Evolutionary conservation across 1,140 invertebrate genomes (phyloP), one percentile per base, ranked within the genome.

Genomic region (Pristionchus pacificus): DNA sequence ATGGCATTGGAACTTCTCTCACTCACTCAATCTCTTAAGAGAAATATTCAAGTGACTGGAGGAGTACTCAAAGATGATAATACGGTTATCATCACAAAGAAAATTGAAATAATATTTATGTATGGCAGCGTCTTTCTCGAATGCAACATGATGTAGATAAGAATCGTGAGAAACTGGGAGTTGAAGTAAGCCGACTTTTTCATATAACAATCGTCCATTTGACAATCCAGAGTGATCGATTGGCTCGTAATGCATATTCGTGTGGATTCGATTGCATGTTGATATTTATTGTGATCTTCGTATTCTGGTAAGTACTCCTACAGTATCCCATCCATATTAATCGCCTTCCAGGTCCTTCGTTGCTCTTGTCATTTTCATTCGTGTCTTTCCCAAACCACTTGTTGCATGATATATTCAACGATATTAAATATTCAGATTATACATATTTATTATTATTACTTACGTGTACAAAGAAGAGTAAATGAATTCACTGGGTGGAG

Each of bases 261-360:
- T 83, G 80, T 27, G 83, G 82, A 49, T 78, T 81, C 55, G 76
- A 84, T 59, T 81, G 80, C 32, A 72, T 79, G 33, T 74, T 83
- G 64, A 28, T 82, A 28, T 64, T 78, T 19, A 68, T 80, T 14
- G 72, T 80, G 24, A 49, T 82, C 27, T 33, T 82, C 19, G 74
- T 82, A 2, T 74, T 83, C 32, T 78, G 76, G 80, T 71, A 19
- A 49, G 38, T 49, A 6, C 19, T 19, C 38, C 6, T 49, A 10
- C 6, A 49, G 19, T 10, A 10, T 6, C 19, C 38, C 6, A 49
- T 49, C 19, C 6, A 49, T 6, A 10, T 6, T 49, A 49, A 49
- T 49, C 38, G 6, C n/a, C n/a, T 6, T 49, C 19, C 38, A 49
- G 38, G 65, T 33, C 72, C 1, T 84, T 82, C 63, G 70, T 82